phyloP scores from a whole-genome alignment of 2,797 vertebrate genomes.

The Rhincodon typus region DNA sequence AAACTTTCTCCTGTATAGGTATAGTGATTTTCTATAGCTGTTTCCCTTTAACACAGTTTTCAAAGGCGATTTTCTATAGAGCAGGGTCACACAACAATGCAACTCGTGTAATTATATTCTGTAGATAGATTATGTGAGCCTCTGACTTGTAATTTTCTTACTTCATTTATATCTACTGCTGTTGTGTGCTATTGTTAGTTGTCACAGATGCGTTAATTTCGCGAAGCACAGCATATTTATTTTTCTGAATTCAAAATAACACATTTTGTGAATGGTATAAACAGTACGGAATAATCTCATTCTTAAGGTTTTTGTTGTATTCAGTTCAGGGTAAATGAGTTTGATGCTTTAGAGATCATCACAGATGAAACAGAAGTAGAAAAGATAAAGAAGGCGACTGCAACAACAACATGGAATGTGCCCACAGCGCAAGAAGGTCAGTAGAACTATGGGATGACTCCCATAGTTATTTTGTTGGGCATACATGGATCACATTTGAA shows the following conservation, averaged over 20 bases:
- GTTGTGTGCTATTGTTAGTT: neutral
- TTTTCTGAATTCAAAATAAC: neutral
- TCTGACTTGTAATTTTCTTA: neutral
- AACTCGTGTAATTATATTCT: neutral
- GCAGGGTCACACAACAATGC: too few relatives aligned
- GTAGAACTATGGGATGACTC: neutral
- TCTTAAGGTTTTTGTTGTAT: slow-evolving; percentile 40
- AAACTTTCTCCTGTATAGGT: too few relatives aligned
- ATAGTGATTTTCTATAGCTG: neutral
- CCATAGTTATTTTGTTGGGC: neutral
- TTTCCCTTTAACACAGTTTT: too few relatives aligned
- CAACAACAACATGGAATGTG: slow-evolving; percentile 75
- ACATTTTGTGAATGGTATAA: neutral
- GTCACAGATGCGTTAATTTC: neutral
- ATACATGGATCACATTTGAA: neutral
- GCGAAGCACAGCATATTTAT: too few relatives aligned
- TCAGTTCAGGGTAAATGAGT: slow-evolving; percentile 75
- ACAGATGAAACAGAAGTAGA: slow-evolving; percentile 72
- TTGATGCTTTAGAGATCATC: slow-evolving; percentile 73
- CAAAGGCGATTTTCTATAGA: too few relatives aligned
- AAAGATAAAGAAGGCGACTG: slow-evolving; percentile 70
- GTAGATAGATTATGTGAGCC: neutral
- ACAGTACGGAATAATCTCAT: slow-evolving; percentile 21
- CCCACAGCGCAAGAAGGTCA: slow-evolving; percentile 73
- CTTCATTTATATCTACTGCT: neutral